A percentile compares a stretch with the other conserved stretches of the same genome.
Evolutionary conservation across 2,113 vertebrate species (phyloP).

Genomic region (Myotis yumanensis): DNA sequence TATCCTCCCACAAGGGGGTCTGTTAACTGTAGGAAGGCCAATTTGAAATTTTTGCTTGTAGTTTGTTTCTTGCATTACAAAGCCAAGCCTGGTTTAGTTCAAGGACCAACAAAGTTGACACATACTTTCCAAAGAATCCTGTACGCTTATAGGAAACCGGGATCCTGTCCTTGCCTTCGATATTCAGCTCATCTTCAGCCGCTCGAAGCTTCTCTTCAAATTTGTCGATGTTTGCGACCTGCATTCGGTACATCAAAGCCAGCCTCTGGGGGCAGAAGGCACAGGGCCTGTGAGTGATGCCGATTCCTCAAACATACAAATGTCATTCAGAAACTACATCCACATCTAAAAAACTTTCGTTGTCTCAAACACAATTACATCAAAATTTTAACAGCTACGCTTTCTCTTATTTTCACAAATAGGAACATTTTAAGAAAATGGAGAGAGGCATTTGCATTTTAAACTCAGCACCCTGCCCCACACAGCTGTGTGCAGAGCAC

Average conservation of each 20-base stretch:
- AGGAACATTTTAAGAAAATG: neutral
- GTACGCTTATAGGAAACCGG: constrained; percentile 95
- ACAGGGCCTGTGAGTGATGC: neutral
- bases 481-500: neutral
- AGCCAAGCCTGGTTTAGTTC: neutral
- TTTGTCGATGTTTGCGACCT: constrained; percentile 97
- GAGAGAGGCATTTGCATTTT: rapidly evolving
- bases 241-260: constrained; percentile 92
- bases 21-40: neutral
- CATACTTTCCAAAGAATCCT: constrained; percentile 96
- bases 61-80: neutral
- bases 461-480: neutral
- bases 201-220: constrained; percentile 98
- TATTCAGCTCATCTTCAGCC: constrained; percentile 93
- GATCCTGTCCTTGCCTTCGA: constrained; percentile 92
- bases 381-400: neutral
- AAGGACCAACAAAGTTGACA: neutral
- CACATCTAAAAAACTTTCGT: neutral
- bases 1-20: neutral
- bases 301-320: too few relatives aligned
- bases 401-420: neutral
- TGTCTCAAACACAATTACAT: neutral
- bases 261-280: constrained; percentile 84
- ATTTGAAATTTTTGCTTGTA: neutral
- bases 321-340: neutral